Evolutionary conservation across 2,797 vertebrate genomes (phyloP), one percentile per base, ranked within the genome.

Genomic region (Eulemur albifrons): DNA sequence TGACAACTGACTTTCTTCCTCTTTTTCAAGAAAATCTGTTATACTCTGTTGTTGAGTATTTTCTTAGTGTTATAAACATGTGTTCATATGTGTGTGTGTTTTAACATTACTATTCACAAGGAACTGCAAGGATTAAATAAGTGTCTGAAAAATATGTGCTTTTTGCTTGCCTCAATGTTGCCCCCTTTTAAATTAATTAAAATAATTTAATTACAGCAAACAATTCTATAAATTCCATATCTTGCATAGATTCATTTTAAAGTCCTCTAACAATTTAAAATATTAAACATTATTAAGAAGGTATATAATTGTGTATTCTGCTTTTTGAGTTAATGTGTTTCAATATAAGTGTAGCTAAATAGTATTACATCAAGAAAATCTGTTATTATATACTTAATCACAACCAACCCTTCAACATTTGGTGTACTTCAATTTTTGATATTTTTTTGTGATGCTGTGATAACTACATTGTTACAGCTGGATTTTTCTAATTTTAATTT

Each of bases 281-380:
- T 45, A 59, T 54, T 85, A 63, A 32, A 73, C 91, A 70, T 52
- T 48, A 48, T 61, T 8, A 90, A 82, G 63, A 70, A 52, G 27
- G 48, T 2, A 17, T 17, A 4, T 12, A 77, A 79, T 43, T 75
- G 1, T 4, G 50, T 63, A 82, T n/a, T 95, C 15, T 67, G 2
- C 32, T 45, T 88, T 88, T 90, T 80, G 8, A 93, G n/a, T 86
- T 82, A 91, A 90, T 2, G 77, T 63, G 35, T 75, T 79, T 92
- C 1, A 65, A 27, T 63, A n/a, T 43, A 76, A 91, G 57, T n/a
- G 59, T 84, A 6, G 20, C 30, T 82, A 45, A 88, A 79, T 67
- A 54, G 30, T 65, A 89, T 2, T 75, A 76, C 88, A 79, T 63
- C 6, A 70, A n/a, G 30, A 88, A 91, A 73, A 95, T 63, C 12